phyloP scores from a whole-genome alignment of 2,797 vertebrate species.

The Rhinatrema bivittatum region DNA sequence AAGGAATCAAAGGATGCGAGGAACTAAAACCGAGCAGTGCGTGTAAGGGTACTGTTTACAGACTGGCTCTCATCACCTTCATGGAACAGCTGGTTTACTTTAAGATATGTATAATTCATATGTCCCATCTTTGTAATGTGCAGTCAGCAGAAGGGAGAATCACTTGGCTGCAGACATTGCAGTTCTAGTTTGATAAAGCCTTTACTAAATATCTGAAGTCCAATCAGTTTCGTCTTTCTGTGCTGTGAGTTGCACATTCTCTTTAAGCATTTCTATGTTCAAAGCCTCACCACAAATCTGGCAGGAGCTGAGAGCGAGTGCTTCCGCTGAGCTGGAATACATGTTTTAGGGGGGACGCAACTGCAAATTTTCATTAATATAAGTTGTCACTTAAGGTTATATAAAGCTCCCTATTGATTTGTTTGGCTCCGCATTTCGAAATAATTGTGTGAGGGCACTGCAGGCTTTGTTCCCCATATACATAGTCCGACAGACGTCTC shows the following conservation, averaged over 20 bases:
- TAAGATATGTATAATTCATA: conserved; percentile 31
- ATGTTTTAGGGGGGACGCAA: conserved; percentile 16
- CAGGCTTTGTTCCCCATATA: conserved; percentile 13
- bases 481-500: conserved; percentile 3
- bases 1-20: too few relatives aligned
- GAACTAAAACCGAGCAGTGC: too few relatives aligned
- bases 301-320: conserved; percentile 17
- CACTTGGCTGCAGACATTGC: conserved; percentile 25
- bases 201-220: conserved; percentile 28
- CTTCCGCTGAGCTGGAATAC: conserved; percentile 19
- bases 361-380: conserved; percentile 19
- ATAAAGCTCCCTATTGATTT: conserved; percentile 18
- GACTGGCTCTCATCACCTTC: too few relatives aligned
- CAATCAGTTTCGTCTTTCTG: conserved; percentile 20
- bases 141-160: conserved; percentile 11
- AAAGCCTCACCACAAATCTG: conserved; percentile 20
- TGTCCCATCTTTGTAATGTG: conserved; percentile 4
- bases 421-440: conserved; percentile 15
- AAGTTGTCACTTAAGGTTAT: conserved; percentile 23
- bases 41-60: too few relatives aligned
- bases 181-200: conserved; percentile 20
- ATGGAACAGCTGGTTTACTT: conserved; percentile 23
- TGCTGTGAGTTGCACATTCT: conserved; percentile 14
- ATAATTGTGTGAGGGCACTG: conserved; percentile 10
- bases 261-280: conserved; percentile 24